Percentiles rank a stretch among this genome's conserved stretches.
Evolutionary conservation across 2,888 invertebrate species (phyloP).

Genomic region (Anarsia innoxiella): DNA sequence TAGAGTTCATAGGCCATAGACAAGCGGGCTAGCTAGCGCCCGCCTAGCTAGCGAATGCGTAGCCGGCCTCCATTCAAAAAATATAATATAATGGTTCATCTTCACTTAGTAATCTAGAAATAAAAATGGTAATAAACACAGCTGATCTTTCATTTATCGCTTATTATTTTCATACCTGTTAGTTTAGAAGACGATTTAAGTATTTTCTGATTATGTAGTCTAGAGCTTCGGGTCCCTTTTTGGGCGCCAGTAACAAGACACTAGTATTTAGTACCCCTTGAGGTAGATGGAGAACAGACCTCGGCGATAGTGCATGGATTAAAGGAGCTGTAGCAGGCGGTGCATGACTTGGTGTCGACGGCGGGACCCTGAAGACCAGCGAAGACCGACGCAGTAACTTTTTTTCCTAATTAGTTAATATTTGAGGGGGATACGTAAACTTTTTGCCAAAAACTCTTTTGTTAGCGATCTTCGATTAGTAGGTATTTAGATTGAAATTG

Average conservation of each 20-base stretch:
- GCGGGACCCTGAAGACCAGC: slow-evolving; percentile 24
- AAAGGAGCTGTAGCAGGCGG: slow-evolving; percentile 47
- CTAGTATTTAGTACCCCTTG: slow-evolving; percentile 30
- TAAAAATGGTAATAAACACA: slow-evolving; percentile 71
- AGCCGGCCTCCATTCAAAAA: slow-evolving; percentile 58
- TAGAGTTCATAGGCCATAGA: slow-evolving; percentile 31
- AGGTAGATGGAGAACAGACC: slow-evolving; percentile 23
- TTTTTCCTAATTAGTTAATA: slow-evolving; percentile 21
- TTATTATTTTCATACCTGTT: slow-evolving; percentile 52
- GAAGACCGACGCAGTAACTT: slow-evolving; percentile 22
- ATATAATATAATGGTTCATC: slow-evolving; percentile 59
- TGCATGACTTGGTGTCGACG: slow-evolving; percentile 45
- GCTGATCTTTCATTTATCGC: slow-evolving; percentile 72
- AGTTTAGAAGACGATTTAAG: slow-evolving; percentile 22
- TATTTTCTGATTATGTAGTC: slow-evolving; percentile 45
- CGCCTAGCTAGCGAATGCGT: slow-evolving; percentile 49
- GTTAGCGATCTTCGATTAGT: neutral
- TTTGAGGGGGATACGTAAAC: neutral
- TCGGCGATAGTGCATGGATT: slow-evolving; percentile 59
- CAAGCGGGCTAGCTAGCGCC: slow-evolving; percentile 33
- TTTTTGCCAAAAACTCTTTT: slow-evolving; percentile 1
- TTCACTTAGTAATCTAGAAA: slow-evolving; percentile 70
- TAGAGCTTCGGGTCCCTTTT: slow-evolving; percentile 48
- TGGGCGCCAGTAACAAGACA: slow-evolving; percentile 46
- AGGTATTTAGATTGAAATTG: too few relatives aligned